Base-by-base conservation (phyloP, 2,888 invertebrate genomes). In the Lepidochitona cinerea region DNA sequence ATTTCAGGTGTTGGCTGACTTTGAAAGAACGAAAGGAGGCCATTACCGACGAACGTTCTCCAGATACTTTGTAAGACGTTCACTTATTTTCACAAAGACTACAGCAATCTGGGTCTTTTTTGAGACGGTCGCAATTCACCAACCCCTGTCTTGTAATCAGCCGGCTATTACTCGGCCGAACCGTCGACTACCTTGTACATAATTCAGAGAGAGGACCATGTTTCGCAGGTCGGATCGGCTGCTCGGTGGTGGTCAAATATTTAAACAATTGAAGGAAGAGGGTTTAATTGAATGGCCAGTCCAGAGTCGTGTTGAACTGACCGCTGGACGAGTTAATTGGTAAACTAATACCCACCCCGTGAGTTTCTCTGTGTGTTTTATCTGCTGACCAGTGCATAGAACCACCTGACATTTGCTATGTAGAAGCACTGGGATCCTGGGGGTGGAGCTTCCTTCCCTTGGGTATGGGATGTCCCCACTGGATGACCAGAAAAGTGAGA, bases 301-400 rank as follows among this genome's bases (percentile, higher is more conserved):
- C 49, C n/a, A 49, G 23, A 18, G 49, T 23, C 49, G 18, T 49
- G 18, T 49, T 49, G n/a, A 49, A 49, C 49, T 49, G 32, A 29
- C 59, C 59, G 32, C 29, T 29, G 59, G 29, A 32, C 29, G 59
- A 23, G 59, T 59, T 59, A 59, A 59, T 59, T 59, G 59, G 59
- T 59, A 59, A 59, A 59, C 59, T 59, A 59, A 59, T 32, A 59
- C 59, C 29, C 29, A 59, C 29, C 59, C 59, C 29, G 59, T n/a
- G n/a, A 9, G 29, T 23, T 59, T 32, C 59, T n/a, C 23, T 32
- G 59, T 59, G 59, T 59, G 26, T 59, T 59, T 26, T 59, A 29
- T 3, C 26, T 26, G 59, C 26, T 18, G 59, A 29, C 32, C 59
- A 23, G 41, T 41, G 41, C 9, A 9, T 41, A 12, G 41, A 59